A percentile compares a stretch with the other conserved stretches of the same genome.
phyloP scores from a whole-genome alignment of 1,140 invertebrate species.

The Asobara japonica region DNA sequence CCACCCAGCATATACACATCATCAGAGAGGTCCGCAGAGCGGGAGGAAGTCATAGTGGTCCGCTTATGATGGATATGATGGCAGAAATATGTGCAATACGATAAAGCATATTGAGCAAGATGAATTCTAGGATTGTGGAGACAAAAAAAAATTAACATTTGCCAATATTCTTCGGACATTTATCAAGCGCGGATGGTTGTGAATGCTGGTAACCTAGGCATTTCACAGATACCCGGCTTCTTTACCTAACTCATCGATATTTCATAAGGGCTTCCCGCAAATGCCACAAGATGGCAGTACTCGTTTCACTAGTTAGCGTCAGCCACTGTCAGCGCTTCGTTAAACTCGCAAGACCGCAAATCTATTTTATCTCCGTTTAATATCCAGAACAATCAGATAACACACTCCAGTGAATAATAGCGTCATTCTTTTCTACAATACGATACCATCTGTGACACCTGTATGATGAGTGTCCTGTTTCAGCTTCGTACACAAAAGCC shows the following conservation, averaged over 20 bases:
- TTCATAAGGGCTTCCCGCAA: background rate
- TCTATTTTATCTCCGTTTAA: background rate
- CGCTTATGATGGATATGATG: too few species aligned
- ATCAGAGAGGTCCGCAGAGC: too few species aligned
- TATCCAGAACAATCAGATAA: constrained; percentile 25
- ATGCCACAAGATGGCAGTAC: background rate
- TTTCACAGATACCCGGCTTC: background rate
- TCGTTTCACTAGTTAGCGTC: background rate
- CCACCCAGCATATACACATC: too few species aligned
- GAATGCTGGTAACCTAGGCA: background rate
- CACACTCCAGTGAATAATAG: constrained; percentile 32
- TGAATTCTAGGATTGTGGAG: too few species aligned
- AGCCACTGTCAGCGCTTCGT: background rate
- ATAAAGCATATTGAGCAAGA: too few species aligned
- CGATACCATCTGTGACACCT: constrained; percentile 5
- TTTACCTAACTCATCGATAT: background rate
- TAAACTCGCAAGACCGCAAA: background rate
- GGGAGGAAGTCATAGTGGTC: too few species aligned
- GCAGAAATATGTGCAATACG: too few species aligned
- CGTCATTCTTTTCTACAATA: constrained; percentile 30
- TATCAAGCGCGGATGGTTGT: too few species aligned
- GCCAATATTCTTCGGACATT: too few species aligned
- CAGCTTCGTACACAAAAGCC: background rate
- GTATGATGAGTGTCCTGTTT: constrained; percentile 20
- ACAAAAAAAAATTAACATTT: too few species aligned